Conservation (phyloP, 2,113 vertebrate genomes). For the Pachyramphus minor region DNA sequence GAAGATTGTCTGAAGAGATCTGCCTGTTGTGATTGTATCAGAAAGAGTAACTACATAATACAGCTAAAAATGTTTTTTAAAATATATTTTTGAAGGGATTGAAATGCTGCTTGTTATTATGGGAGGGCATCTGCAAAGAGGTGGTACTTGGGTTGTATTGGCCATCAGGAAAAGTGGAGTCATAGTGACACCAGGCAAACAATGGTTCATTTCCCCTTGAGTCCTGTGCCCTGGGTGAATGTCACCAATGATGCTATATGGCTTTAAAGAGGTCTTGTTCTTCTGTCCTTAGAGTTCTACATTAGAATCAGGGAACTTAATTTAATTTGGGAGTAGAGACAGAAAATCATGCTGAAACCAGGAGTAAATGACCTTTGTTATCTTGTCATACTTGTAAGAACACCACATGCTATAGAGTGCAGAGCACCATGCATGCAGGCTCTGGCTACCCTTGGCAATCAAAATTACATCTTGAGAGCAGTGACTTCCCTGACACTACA, state of each 20-base stretch:
- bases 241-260: not conserved
- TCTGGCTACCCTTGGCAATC: not conserved
- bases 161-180: not conserved
- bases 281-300: not conserved
- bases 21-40: not conserved
- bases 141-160: not conserved
- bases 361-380: not conserved
- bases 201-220: not conserved
- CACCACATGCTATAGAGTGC: fast-evolving
- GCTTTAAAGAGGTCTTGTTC: not conserved
- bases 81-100: not conserved
- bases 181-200: not conserved
- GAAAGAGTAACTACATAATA: not conserved
- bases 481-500: not conserved
- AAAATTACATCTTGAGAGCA: not conserved
- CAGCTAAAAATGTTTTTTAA: not conserved
- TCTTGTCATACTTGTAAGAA: not conserved
- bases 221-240: not conserved
- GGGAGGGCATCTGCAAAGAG: not conserved
- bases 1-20: not conserved
- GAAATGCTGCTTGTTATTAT: not conserved
- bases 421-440: not conserved
- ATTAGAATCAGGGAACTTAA: not conserved
- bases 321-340: not conserved
- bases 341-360: not conserved